These are phyloP conservation scores for Aurelia coerulea DNA, from an alignment of 30 jellyfish, hydroid and myxozoan species.

Conservation along the genomic window DNA sequence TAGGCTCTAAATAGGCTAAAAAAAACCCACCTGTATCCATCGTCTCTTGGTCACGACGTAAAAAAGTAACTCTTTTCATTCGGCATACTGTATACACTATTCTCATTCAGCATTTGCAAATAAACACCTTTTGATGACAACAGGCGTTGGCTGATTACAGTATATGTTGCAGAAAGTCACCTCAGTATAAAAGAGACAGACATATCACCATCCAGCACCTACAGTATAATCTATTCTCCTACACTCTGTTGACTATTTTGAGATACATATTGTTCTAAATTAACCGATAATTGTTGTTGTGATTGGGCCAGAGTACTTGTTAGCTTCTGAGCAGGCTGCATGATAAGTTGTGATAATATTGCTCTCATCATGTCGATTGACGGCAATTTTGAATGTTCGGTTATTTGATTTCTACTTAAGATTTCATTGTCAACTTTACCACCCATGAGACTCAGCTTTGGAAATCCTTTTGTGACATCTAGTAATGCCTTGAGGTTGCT, in stretches of 20 bases:
- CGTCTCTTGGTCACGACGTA: too few species aligned
- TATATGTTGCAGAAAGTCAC: too few species aligned
- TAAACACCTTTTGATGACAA: too few species aligned
- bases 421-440: conserved; percentile 73
- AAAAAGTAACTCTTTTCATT: too few species aligned
- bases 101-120: too few species aligned
- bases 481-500: conserved; percentile 41
- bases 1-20: too few species aligned
- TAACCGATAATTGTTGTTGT: conserved; percentile 41
- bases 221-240: too few species aligned
- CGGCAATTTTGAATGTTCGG: conserved; percentile 75
- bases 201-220: too few species aligned
- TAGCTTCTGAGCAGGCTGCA: conserved; percentile 59
- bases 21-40: too few species aligned
- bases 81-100: too few species aligned
- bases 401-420: conserved; percentile 57
- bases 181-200: too few species aligned
- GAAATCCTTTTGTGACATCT: conserved; percentile 42
- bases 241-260: conserved; percentile 14
- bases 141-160: too few species aligned
- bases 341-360: conserved; percentile 40
- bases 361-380: conserved; percentile 39
- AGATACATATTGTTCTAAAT: conserved; percentile 53
- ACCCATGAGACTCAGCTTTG: conserved; percentile 70
- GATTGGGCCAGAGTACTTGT: conserved; percentile 26